These are phyloP conservation scores for Amphiura filiformis DNA, from an alignment of 35 echinoderm and acorn worm species.

Conservation along the genomic window DNA sequence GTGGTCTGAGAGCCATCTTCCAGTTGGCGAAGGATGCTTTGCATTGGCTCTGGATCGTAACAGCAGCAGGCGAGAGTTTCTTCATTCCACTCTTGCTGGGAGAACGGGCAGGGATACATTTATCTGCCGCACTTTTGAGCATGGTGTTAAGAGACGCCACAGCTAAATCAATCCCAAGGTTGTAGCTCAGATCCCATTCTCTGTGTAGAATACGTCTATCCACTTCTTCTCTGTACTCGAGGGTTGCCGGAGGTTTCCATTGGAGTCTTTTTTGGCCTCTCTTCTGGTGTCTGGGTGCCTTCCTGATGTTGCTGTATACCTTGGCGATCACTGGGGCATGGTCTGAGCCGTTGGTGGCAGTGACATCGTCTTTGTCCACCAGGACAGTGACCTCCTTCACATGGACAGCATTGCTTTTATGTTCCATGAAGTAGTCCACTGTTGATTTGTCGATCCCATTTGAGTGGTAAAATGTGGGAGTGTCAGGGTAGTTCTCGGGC, in stretches of 20 bases:
- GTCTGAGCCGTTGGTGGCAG: neutral
- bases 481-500: neutral
- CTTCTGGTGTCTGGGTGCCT: neutral
- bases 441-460: neutral
- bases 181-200: too few species aligned
- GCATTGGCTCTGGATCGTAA: too few species aligned
- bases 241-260: too few species aligned
- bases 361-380: neutral
- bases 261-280: neutral
- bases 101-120: too few species aligned
- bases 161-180: too few species aligned
- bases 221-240: too few species aligned
- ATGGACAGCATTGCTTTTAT: neutral
- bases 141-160: too few species aligned
- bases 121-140: too few species aligned
- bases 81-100: too few species aligned
- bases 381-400: neutral
- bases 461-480: neutral
- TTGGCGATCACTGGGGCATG: neutral
- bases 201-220: too few species aligned
- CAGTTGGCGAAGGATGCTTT: neutral
- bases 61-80: too few species aligned
- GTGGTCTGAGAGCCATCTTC: neutral
- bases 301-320: neutral
- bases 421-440: neutral